Evolutionary conservation across 1,140 invertebrate genomes (phyloP).

Genomic region (Camponotus floridanus): DNA sequence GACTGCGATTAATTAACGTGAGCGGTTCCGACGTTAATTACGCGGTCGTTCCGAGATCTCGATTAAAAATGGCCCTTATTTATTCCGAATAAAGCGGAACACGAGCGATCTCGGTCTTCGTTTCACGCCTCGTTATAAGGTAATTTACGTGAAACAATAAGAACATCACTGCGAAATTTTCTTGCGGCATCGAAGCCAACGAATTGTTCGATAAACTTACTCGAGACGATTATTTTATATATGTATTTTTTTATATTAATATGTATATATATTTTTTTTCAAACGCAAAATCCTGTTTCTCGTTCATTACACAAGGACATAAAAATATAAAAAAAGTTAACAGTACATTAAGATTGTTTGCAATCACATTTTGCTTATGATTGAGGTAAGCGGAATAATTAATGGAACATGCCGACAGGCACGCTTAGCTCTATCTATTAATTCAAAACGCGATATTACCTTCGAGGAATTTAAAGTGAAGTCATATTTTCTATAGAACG

Average conservation of each 20-base stretch:
- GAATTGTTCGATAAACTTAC: background rate
- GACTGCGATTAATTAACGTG: background rate
- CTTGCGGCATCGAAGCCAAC: background rate
- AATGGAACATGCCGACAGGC: conserved; percentile 7
- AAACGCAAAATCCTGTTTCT: conserved; percentile 13
- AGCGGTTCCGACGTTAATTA: conserved; percentile 39
- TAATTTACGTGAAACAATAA: conserved; percentile 22
- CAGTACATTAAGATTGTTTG: background rate
- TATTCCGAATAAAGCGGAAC: conserved; percentile 34
- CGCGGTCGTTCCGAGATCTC: conserved; percentile 3
- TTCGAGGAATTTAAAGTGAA: conserved; percentile 43
- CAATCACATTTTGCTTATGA: background rate
- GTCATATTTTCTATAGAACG: background rate
- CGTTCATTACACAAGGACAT: conserved; percentile 15
- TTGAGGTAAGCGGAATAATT: conserved; percentile 18
- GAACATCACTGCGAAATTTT: background rate
- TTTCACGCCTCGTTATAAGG: conserved; percentile 31
- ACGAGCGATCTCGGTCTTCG: background rate
- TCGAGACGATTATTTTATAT: background rate
- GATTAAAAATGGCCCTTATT: conserved; percentile 1
- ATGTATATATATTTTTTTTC: background rate
- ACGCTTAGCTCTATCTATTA: background rate
- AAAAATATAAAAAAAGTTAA: conserved; percentile 13
- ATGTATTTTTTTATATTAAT: background rate
- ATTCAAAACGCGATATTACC: background rate